Evolutionary conservation across 2,888 invertebrate genomes (phyloP).

Genomic region (Morpho deidamia): DNA sequence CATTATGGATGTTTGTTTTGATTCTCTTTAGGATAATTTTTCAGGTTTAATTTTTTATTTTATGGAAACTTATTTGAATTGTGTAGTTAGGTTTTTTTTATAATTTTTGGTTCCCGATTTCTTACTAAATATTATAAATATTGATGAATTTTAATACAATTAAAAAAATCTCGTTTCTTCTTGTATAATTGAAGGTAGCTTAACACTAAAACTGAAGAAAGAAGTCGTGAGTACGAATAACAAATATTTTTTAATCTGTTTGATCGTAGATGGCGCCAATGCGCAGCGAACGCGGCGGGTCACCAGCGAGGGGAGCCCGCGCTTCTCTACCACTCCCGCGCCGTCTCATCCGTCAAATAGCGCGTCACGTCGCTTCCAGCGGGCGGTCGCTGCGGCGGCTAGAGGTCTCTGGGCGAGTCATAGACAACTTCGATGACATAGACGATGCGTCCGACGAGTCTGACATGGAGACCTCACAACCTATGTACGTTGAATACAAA

Average conservation of each 20-base stretch:
- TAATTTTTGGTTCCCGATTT: too few species aligned
- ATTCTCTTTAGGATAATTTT: too few species aligned
- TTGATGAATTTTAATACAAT: too few species aligned
- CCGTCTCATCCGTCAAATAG: conserved; percentile 69
- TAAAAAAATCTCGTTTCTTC: too few species aligned
- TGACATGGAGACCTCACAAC: conserved; percentile 59
- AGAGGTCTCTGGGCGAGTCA: conserved; percentile 70
- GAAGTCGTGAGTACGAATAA: too few species aligned
- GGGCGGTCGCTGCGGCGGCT: conserved; percentile 70
- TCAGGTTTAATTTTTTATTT: too few species aligned
- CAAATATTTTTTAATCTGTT: neutral
- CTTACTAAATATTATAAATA: too few species aligned
- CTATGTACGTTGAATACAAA: conserved; percentile 49
- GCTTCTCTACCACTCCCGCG: conserved; percentile 69
- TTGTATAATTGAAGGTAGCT: too few species aligned
- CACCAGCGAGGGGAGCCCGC: conserved; percentile 71
- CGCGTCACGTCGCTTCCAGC: conserved; percentile 70
- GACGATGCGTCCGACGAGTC: conserved; percentile 65
- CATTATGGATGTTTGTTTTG: too few species aligned
- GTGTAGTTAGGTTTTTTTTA: too few species aligned
- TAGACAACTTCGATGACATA: conserved; percentile 73
- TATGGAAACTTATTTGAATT: too few species aligned
- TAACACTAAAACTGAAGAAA: too few species aligned
- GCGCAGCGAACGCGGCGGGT: conserved; percentile 71
- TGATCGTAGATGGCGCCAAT: conserved; percentile 66